These are phyloP conservation scores for Morelia viridis DNA, from an alignment of 2,797 vertebrate species.

Conservation along the genomic window DNA sequence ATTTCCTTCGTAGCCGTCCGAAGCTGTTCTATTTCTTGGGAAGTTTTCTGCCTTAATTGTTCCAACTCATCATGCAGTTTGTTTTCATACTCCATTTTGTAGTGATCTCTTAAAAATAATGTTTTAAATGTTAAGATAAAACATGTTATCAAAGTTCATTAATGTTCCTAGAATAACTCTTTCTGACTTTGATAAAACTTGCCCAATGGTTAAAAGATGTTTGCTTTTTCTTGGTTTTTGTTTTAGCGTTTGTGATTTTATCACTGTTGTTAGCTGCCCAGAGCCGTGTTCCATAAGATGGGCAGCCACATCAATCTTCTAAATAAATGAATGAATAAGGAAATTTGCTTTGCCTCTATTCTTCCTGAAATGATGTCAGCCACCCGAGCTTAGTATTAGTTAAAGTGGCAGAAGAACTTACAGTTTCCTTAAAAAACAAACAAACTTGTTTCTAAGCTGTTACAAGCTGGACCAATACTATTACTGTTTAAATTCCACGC, in stretches of 20 bases:
- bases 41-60: slow-evolving; percentile 88
- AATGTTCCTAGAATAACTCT: neutral
- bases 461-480: neutral
- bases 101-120: slow-evolving; percentile 82
- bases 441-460: neutral
- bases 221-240: too few relatives aligned
- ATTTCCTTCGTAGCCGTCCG: slow-evolving; percentile 92
- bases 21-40: slow-evolving; percentile 91
- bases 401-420: neutral
- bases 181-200: neutral
- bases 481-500: neutral
- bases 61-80: slow-evolving; percentile 89
- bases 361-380: neutral
- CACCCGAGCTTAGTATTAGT: neutral
- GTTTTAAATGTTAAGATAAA: neutral
- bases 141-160: neutral
- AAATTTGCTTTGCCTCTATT: neutral
- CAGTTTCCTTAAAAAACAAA: neutral
- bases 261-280: neutral
- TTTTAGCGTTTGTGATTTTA: neutral
- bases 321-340: neutral
- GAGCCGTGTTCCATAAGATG: neutral
- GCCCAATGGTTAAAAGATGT: neutral
- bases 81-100: slow-evolving; percentile 93
- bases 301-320: neutral